Percentiles rank a stretch among this genome's conserved stretches.
These are phyloP conservation scores for Halictus rubicundus DNA, from an alignment of 1,140 invertebrate genomes.

Conservation along the genomic window DNA sequence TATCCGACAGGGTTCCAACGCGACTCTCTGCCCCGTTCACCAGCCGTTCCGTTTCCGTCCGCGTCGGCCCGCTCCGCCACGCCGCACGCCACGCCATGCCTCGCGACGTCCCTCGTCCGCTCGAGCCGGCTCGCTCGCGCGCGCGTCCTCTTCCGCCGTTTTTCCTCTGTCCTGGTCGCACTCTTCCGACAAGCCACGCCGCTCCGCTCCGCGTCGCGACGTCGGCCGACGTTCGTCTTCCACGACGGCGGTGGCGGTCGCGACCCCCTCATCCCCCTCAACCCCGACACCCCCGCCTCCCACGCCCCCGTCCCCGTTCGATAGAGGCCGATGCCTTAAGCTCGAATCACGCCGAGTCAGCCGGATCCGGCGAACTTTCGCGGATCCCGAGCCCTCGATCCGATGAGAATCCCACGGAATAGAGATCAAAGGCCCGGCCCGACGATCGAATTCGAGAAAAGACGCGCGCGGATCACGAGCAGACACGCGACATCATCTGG, in stretches of 20 bases:
- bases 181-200: background rate
- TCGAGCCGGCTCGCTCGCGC: too few species aligned
- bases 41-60: constrained; percentile 34
- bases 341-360: constrained; percentile 63
- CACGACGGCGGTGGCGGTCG: constrained; percentile 16
- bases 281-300: constrained; percentile 14
- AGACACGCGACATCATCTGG: too few species aligned
- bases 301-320: constrained; percentile 47
- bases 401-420: constrained; percentile 50
- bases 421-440: constrained; percentile 53
- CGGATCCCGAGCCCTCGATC: constrained; percentile 44
- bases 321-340: constrained; percentile 65
- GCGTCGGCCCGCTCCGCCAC: background rate
- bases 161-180: constrained; percentile 27
- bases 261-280: constrained; percentile 2
- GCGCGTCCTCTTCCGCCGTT: constrained; percentile 7
- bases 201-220: too few species aligned
- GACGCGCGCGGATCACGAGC: too few species aligned
- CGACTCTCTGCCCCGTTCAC: constrained; percentile 2
- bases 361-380: constrained; percentile 52
- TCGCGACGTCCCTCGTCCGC: background rate
- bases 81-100: background rate
- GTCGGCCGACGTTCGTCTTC: constrained; percentile 8
- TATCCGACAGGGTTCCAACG: too few species aligned
- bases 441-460: too few species aligned